These are phyloP conservation scores for Arizona elegans DNA, from an alignment of 2,113 vertebrate genomes.

Conservation along the genomic window DNA sequence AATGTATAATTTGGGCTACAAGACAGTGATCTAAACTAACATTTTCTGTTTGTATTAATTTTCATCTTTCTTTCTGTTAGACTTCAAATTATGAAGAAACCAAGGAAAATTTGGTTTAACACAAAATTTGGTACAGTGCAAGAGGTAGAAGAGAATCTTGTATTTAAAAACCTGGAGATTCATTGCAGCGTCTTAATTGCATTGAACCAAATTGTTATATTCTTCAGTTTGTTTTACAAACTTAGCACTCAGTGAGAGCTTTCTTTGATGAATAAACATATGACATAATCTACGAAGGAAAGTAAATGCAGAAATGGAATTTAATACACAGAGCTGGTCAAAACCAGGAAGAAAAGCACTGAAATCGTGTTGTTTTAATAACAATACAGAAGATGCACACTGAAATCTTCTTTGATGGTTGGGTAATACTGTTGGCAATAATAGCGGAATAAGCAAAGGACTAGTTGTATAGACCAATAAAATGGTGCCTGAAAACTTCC, in stretches of 20 bases:
- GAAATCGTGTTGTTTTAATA: not conserved
- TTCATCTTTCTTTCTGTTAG: rapidly evolving
- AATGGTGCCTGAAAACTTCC: too few relatives aligned
- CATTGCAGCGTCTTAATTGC: too few relatives aligned
- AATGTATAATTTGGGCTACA: not conserved
- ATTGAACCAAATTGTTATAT: not conserved
- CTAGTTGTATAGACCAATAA: not conserved
- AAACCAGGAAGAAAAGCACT: not conserved
- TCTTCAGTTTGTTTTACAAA: not conserved
- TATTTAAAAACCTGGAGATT: not conserved
- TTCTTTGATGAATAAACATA: not conserved
- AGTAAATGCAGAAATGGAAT: not conserved
- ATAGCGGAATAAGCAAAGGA: not conserved
- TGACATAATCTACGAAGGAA: not conserved
- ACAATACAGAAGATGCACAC: not conserved
- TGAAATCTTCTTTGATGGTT: not conserved
- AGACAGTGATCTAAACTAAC: not conserved
- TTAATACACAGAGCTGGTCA: not conserved
- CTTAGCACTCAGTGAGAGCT: not conserved
- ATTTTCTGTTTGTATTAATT: not conserved
- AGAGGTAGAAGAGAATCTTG: not conserved
- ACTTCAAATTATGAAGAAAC: not conserved
- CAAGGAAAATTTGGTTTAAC: not conserved
- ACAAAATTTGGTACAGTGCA: not conserved
- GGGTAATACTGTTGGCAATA: not conserved